Evolutionary conservation across 1,140 invertebrate genomes (phyloP).

Genomic region (Drosophila erecta): DNA sequence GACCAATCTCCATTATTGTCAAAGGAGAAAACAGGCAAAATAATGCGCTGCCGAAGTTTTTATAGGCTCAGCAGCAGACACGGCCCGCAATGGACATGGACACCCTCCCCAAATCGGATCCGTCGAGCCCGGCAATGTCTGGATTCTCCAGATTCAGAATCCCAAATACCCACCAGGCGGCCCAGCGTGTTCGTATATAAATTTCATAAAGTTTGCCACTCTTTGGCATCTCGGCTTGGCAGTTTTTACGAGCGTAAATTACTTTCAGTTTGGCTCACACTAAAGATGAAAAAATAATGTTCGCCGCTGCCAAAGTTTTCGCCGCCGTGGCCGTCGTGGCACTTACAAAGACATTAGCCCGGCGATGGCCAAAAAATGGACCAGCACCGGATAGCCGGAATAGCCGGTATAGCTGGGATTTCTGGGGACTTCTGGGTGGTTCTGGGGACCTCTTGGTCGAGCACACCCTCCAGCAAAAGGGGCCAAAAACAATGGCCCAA

Average conservation of each 20-base stretch:
- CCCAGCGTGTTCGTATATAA: constrained; percentile 65
- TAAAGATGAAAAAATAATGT: constrained; percentile 84
- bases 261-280: constrained; percentile 81
- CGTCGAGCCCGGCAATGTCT: not conserved
- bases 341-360: constrained; percentile 80
- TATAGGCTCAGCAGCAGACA: constrained; percentile 75
- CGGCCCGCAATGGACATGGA: constrained; percentile 3
- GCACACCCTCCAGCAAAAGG: constrained; percentile 22
- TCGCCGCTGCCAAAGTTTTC: constrained; percentile 76
- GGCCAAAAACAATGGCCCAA: constrained; percentile 48
- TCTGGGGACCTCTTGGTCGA: not conserved
- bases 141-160: not conserved
- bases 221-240: constrained; percentile 69
- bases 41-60: constrained; percentile 81
- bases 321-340: constrained; percentile 67
- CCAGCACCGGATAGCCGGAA: constrained; percentile 15
- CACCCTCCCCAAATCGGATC: constrained; percentile 16
- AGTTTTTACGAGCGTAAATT: constrained; percentile 84
- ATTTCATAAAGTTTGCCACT: constrained; percentile 79
- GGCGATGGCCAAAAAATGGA: constrained; percentile 54
- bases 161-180: constrained; percentile 18
- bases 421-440: too few species aligned
- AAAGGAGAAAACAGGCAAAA: constrained; percentile 79
- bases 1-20: constrained; percentile 69
- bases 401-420: not conserved